Base-by-base conservation (phyloP, 2,888 invertebrate species). In the Lucinisca nassula region DNA sequence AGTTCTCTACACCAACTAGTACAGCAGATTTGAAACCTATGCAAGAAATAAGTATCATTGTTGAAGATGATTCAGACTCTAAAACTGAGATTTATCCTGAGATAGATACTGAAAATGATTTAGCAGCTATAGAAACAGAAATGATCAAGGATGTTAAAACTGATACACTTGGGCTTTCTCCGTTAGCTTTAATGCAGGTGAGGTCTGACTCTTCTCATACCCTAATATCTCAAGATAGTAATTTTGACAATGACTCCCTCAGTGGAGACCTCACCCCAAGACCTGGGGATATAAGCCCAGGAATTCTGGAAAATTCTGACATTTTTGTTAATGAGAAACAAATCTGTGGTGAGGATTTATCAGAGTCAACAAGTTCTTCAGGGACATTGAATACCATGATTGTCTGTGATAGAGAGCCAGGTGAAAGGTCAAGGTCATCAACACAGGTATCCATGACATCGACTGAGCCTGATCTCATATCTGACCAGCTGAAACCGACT, bases 131-230 rank as follows among this genome's bases (percentile, higher is more conserved):
- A 51, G 61, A 61, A 27, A 3, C 27, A 6, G 61, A 61, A 27
- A 61, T 61, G 27, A 55, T 10, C 14, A 72, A 40, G n/a, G 37
- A 37, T n/a, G 17, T 24, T 38, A 72, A 72, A 30, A 24, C 37
- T n/a, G 4, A 35, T 32, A 8, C 35, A 8, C 73, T 82, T 0
- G 37, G 38, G 8, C 30, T 72, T n/a, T 37, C 40, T n/a, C 72
- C 72, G 8, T 72, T 72, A 12, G 61, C 17, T 24, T 35, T 89
- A 40, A 85, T 85, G 21, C 84, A 83, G 27, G 77, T 78, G 10
- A 88, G 91, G 79, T 92, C 90, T 21, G 89, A 89, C 21, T 91
- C 92, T 3, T 90, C 90, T 55, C 89, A 92, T 82, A 92, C 92
- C 2, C 76, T 92, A 12, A 91, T 92, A 51, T 80, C 85, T 35